Evolutionary conservation across 2,797 vertebrate species (phyloP).

Genomic region (Megaceryle alcyon): DNA sequence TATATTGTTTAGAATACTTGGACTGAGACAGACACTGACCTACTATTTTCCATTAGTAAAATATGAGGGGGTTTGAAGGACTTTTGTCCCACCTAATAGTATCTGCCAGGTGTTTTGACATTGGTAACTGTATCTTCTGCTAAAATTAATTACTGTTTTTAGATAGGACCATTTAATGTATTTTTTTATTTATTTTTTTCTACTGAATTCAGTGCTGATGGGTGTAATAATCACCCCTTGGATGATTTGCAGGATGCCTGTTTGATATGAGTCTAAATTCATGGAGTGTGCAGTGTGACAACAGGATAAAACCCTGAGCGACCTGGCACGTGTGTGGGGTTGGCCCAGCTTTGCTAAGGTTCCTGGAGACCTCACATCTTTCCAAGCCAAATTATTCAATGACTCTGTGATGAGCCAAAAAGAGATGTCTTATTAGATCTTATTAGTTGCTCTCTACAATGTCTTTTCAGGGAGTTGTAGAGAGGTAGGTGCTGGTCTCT

Average conservation of each 20-base stretch:
- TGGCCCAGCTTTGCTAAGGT: neutral
- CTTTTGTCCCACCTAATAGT: neutral
- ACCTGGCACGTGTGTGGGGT: neutral
- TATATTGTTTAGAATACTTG: neutral
- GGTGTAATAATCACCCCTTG: rapidly evolving
- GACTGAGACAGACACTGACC: neutral
- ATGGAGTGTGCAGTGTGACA: neutral
- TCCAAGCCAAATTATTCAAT: neutral
- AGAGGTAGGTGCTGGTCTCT: no score
- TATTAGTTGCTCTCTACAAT: no score
- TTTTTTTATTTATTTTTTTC: neutral
- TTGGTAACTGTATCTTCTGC: neutral
- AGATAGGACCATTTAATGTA: neutral
- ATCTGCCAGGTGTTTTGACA: neutral
- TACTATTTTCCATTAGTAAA: neutral
- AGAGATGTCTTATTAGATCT: neutral
- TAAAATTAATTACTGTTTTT: neutral
- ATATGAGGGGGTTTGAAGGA: neutral
- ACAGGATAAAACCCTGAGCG: neutral
- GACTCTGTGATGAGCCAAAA: neutral
- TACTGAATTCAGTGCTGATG: neutral
- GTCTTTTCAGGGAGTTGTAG: no score
- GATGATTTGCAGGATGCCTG: neutral
- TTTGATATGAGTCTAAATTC: neutral
- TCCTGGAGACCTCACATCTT: neutral